Evolutionary conservation across 1,140 invertebrate genomes (phyloP).

Genomic region (Drosophila lowei): DNA sequence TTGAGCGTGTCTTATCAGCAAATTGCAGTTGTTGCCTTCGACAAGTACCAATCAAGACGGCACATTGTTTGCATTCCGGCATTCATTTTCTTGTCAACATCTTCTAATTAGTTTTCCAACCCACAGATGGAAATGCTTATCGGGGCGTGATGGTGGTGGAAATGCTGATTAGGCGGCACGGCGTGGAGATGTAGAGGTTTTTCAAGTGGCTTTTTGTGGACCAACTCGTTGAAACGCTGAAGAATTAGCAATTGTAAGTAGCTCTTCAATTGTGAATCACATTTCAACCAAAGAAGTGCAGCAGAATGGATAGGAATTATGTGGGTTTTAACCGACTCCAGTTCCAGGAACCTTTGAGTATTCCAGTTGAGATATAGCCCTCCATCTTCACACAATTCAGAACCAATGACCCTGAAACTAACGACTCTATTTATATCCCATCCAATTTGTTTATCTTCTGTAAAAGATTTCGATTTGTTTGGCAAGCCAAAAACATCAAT

Average conservation of each 20-base stretch:
- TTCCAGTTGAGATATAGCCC: too few relatives aligned
- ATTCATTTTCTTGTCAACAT: constrained; percentile 60
- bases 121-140: constrained; percentile 20
- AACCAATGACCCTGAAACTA: too few relatives aligned
- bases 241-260: too few relatives aligned
- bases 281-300: too few relatives aligned
- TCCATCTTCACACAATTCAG: too few relatives aligned
- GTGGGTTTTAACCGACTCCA: too few relatives aligned
- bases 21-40: constrained; percentile 55
- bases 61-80: constrained; percentile 66
- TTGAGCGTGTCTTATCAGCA: constrained; percentile 70
- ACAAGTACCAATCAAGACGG: constrained; percentile 68
- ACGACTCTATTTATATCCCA: constrained; percentile 1
- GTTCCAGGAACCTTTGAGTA: too few relatives aligned
- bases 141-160: background rate
- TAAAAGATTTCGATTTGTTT: constrained; percentile 9
- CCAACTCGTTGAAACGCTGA: background rate
- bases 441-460: background rate
- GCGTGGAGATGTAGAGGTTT: background rate
- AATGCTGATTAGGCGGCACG: constrained; percentile 19
- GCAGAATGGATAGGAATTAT: too few relatives aligned
- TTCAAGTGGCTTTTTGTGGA: constrained; percentile 18
- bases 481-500: constrained; percentile 17
- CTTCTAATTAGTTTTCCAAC: constrained; percentile 62
- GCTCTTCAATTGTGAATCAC: too few relatives aligned